Evolutionary conservation across 1,140 invertebrate genomes (phyloP).

Genomic region (Formica exsecta): DNA sequence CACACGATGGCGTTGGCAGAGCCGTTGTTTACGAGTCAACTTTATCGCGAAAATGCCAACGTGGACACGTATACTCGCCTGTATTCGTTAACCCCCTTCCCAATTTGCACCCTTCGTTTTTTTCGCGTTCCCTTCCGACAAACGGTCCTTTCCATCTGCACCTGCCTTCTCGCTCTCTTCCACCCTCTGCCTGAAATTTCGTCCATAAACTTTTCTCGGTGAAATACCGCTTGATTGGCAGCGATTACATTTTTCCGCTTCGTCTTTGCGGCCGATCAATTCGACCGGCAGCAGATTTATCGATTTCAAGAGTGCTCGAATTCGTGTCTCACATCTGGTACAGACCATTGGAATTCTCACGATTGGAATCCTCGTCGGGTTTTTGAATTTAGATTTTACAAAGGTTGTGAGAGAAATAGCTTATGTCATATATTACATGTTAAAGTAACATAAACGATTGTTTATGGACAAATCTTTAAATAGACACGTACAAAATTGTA

Average conservation of each 20-base stretch:
- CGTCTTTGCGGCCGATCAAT: conserved; percentile 45
- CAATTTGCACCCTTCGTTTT: neutral
- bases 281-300: conserved; percentile 11
- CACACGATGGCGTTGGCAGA: conserved; percentile 69
- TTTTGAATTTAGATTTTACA: conserved; percentile 46
- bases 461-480: neutral
- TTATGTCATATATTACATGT: neutral
- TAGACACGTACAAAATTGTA: neutral
- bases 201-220: neutral
- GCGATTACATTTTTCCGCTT: conserved; percentile 43
- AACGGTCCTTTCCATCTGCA: conserved; percentile 31
- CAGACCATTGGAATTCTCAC: conserved; percentile 24
- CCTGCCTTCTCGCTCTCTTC: conserved; percentile 22
- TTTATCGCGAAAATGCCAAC: conserved; percentile 71
- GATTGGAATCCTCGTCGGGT: neutral
- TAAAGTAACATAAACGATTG: neutral
- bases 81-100: conserved; percentile 28
- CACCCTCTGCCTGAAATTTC: conserved; percentile 22
- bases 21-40: conserved; percentile 80
- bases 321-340: conserved; percentile 41
- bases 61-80: conserved; percentile 45
- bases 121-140: neutral
- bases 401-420: neutral
- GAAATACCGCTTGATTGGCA: conserved; percentile 27
- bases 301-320: neutral